Evolutionary conservation across 2,113 vertebrate species (phyloP), one percentile per base, ranked within the genome.

Genomic region (Sinosuthora webbiana): DNA sequence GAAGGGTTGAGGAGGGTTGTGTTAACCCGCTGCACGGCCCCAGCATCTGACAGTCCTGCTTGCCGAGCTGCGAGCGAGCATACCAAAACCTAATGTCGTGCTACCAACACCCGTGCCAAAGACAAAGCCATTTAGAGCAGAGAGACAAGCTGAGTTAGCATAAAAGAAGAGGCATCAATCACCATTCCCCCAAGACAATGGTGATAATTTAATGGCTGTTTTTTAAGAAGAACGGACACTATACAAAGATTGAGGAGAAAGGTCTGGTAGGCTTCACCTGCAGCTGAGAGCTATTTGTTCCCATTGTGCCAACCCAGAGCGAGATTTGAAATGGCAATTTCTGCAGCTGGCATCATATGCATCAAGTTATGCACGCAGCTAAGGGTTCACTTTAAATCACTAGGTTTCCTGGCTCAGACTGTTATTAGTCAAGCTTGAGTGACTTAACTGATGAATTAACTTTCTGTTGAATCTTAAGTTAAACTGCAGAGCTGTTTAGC

Each of bases 141-240:
- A 96, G 90, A 95, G 84, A 93, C 92, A 86, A 94, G 94, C 95
- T 70, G 89, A 82, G 91, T 90, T 89, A 87, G 94, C 94, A 96
- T 94, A 71, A 97, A 96, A 95, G 95, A 67, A 55, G 77, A 94
- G 93, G 70, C 96, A 97, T 97, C 96, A 92, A 95, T 97, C 96
- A 97, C 94, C 75, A 68, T 90, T 87, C 52, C 77, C 50, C 70
- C 91, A 93, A 95, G 82, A 97, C 91, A 97, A 97, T 95, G 89
- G 88, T 3, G 76, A 96, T 97, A 96, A 97, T 96, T 97, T 97
- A 96, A 96, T 94, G 96, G 83, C 85, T 93, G 89, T 86, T 94
- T 95, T 96, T 95, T 60, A 70, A 96, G 97, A 97, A 94, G 96
- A 97, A 91, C 78, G 87, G 87, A 81, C 65, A 57, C 85, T 92